These are phyloP conservation scores for Fistularia tabacaria DNA, from an alignment of 2,797 vertebrate species.

Conservation along the genomic window DNA sequence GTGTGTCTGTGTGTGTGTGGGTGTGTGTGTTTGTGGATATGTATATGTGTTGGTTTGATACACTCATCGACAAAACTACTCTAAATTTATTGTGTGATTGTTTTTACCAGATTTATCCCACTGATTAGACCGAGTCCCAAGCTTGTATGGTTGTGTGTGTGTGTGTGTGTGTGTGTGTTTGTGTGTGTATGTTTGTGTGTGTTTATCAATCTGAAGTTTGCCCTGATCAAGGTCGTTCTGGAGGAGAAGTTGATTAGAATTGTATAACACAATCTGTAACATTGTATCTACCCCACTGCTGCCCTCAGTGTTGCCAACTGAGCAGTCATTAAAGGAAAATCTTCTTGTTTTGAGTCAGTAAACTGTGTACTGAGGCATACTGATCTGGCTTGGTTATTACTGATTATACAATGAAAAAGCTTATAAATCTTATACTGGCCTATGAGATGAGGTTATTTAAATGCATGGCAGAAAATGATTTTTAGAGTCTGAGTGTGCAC, in stretches of 20 bases:
- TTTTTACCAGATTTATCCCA: slow-evolving; percentile 67
- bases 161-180: slow-evolving; percentile 4
- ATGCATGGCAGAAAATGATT: slow-evolving; percentile 53
- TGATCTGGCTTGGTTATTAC: slow-evolving; percentile 49
- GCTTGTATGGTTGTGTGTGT: slow-evolving; percentile 28
- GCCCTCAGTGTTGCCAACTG: slow-evolving; percentile 27
- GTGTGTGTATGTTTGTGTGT: slow-evolving; percentile 13
- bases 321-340: slow-evolving; percentile 42
- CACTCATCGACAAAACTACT: slow-evolving; percentile 65
- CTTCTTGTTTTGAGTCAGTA: slow-evolving; percentile 57
- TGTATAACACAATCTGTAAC: slow-evolving; percentile 32
- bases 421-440: slow-evolving; percentile 40
- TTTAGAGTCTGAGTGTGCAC: slow-evolving; percentile 18
- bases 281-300: slow-evolving; percentile 25
- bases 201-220: slow-evolving; percentile 32
- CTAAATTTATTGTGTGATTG: slow-evolving; percentile 76
- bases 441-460: slow-evolving; percentile 59
- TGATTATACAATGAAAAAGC: slow-evolving; percentile 49
- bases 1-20: slow-evolving; percentile 12
- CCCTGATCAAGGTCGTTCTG: slow-evolving; percentile 50
- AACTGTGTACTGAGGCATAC: slow-evolving; percentile 50
- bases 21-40: not conserved
- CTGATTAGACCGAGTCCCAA: slow-evolving; percentile 52
- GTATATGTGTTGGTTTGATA: slow-evolving; percentile 42
- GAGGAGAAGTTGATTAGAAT: slow-evolving; percentile 51